Evolutionary conservation across 1,140 invertebrate species (phyloP).

Genomic region (Lordiphosa collinella): DNA sequence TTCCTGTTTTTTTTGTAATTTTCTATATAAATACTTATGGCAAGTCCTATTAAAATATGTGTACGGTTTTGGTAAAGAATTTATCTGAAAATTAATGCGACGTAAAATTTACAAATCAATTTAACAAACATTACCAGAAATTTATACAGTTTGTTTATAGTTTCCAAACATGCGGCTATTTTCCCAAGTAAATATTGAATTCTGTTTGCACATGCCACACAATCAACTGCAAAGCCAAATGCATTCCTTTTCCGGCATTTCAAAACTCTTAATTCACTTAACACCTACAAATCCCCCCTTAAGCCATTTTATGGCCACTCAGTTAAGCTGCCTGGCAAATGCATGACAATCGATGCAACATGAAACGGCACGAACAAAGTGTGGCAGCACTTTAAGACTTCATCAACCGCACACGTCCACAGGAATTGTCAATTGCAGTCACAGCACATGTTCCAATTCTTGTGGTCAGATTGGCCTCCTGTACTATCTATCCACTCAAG

Average conservation of each 20-base stretch:
- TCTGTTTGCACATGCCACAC: too few relatives aligned
- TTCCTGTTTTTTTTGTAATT: too few relatives aligned
- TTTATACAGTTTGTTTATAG: too few relatives aligned
- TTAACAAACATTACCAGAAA: too few relatives aligned
- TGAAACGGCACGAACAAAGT: slow-evolving; percentile 5
- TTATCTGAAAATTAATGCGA: too few relatives aligned
- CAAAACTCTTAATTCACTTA: slow-evolving; percentile 39
- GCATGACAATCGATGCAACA: slow-evolving; percentile 26
- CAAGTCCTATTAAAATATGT: too few relatives aligned
- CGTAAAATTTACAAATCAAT: too few relatives aligned
- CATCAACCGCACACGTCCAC: slow-evolving; percentile 23
- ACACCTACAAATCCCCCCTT: slow-evolving; percentile 23
- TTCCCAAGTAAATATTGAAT: too few relatives aligned
- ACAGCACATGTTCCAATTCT: slow-evolving; percentile 13
- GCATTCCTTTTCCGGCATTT: slow-evolving; percentile 2
- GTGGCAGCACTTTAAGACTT: slow-evolving; percentile 44
- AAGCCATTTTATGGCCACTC: slow-evolving; percentile 40
- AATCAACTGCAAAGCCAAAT: slow-evolving; percentile 19
- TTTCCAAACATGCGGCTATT: too few relatives aligned
- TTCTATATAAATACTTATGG: too few relatives aligned
- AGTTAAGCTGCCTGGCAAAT: slow-evolving; percentile 37
- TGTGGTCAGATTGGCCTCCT: slow-evolving; percentile 37
- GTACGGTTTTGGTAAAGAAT: too few relatives aligned
- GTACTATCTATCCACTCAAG: slow-evolving; percentile 3
- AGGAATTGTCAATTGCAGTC: slow-evolving; percentile 26